Evolutionary conservation across 1,140 invertebrate species (phyloP), one percentile per base, ranked within the genome.

Genomic region (Drosophila kohkoa): DNA sequence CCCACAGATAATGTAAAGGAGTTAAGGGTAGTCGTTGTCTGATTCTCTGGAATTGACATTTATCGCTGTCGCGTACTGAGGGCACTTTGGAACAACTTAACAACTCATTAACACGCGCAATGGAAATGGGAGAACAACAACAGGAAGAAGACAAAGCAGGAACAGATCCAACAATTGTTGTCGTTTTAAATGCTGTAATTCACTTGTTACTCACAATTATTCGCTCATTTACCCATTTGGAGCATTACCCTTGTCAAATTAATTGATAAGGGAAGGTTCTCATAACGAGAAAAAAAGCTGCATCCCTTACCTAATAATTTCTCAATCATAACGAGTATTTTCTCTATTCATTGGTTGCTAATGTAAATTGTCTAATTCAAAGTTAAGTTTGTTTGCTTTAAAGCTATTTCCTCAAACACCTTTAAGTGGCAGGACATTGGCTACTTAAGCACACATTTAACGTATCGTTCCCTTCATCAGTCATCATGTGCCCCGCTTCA

Each of bases 31-130:
- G 45, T 59, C 52, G 49, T 69, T 58, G 5, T 58, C 72, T 55
- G 65, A 46, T 16, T 63, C 16, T 63, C 76, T 87, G 83, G 77
- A 80, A 80, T 87, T 87, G 83, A 88, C 83, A 82, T 87, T 87
- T 88, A 88, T 87, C 80, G 83, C 83, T 54, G 73, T 81, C 55
- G 77, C 58, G 73, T 69, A 77, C 74, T 73, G 59, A 68, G 59
- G 65, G 65, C 76, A 74, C 82, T 79, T 69, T 79, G 48, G 73
- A 64, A 52, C 59, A 82, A 83, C 64, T 86, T 87, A 87, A 87
- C 82, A 87, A 82, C 82, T 87, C 82, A 87, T 87, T 87, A 87
- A 87, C 82, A 87, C 68, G 72, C 69, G 68, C 82, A 65, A 11
- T 35, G 62, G 59, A 81, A 65, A 48, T 38, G 67, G 46, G 16